phyloP scores from a whole-genome alignment of 2,888 invertebrate species.

The Lepidocyrtinus sp. region DNA sequence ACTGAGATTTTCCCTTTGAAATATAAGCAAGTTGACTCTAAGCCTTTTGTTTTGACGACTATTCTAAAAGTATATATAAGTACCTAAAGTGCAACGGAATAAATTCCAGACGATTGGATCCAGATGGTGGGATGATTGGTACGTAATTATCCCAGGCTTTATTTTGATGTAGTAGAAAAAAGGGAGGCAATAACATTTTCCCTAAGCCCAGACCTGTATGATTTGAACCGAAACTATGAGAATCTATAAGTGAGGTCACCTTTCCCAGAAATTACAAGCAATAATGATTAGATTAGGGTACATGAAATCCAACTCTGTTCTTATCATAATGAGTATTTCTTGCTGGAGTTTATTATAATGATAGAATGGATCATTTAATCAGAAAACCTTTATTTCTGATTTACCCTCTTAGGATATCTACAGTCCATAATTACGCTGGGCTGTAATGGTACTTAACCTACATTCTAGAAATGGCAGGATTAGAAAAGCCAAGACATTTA shows the following conservation, averaged over 20 bases:
- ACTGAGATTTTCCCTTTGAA: background rate
- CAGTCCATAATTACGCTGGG: no score
- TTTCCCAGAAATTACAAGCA: background rate
- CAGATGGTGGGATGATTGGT: constrained; percentile 4
- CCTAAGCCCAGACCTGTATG: no score
- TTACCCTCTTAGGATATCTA: no score
- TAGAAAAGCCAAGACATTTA: no score
- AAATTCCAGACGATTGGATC: constrained; percentile 32
- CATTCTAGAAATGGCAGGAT: no score
- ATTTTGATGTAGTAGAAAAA: background rate
- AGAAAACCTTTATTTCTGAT: background rate
- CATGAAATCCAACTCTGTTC: constrained; percentile 43
- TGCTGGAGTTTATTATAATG: background rate
- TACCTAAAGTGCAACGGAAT: background rate
- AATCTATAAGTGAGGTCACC: background rate
- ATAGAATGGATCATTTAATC: background rate
- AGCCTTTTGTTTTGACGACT: background rate
- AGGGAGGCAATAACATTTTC: background rate
- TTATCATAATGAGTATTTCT: constrained; percentile 51
- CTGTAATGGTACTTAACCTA: no score
- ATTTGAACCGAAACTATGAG: no score
- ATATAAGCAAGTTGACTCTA: background rate
- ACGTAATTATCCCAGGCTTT: background rate
- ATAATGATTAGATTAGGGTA: constrained; percentile 50
- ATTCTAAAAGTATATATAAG: no score